These are phyloP conservation scores for Mastacembelus armatus DNA, from an alignment of 2,797 vertebrate genomes.

Conservation along the genomic window DNA sequence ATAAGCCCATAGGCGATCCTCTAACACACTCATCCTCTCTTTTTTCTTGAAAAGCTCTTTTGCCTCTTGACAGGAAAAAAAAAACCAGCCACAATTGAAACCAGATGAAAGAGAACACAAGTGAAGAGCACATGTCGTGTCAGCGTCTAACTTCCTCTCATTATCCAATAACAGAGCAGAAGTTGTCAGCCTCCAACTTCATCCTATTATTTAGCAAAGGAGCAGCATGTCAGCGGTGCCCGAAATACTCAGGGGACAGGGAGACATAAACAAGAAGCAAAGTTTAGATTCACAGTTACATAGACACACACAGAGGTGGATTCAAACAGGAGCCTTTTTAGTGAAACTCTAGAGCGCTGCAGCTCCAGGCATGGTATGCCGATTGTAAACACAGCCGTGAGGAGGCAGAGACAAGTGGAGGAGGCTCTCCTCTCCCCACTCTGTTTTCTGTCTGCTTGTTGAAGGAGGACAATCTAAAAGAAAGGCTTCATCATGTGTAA, in stretches of 20 bases:
- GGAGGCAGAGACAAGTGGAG: slow-evolving; percentile 60
- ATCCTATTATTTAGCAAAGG: slow-evolving; percentile 70
- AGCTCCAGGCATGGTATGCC: slow-evolving; percentile 72
- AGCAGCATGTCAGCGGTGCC: slow-evolving; percentile 54
- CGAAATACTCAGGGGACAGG: slow-evolving; percentile 55
- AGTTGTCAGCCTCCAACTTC: slow-evolving; percentile 61
- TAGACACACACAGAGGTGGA: slow-evolving; percentile 22
- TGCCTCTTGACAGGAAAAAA: slow-evolving; percentile 24
- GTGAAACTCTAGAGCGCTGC: slow-evolving; percentile 74
- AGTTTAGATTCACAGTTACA: slow-evolving; percentile 58
- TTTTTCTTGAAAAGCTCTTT: slow-evolving; percentile 50
- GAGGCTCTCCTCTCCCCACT: slow-evolving; percentile 47
- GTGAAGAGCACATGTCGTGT: slow-evolving; percentile 70
- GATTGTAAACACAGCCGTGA: slow-evolving; percentile 76
- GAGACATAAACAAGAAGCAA: slow-evolving; percentile 73
- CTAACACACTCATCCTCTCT: slow-evolving; percentile 25
- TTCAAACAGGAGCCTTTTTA: slow-evolving; percentile 68
- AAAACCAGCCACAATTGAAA: slow-evolving; percentile 68
- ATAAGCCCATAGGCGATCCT: slow-evolving; percentile 38
- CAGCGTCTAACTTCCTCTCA: slow-evolving; percentile 76
- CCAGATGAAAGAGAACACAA: slow-evolving; percentile 77
- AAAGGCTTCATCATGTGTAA: slow-evolving; percentile 42
- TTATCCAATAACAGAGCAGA: slow-evolving; percentile 81
- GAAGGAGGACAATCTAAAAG: slow-evolving; percentile 36
- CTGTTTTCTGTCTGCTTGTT: slow-evolving; percentile 42